Percentiles rank a stretch among this genome's conserved stretches.
Evolutionary conservation across 2,888 invertebrate species (phyloP).

Genomic region (Aelia acuminata): DNA sequence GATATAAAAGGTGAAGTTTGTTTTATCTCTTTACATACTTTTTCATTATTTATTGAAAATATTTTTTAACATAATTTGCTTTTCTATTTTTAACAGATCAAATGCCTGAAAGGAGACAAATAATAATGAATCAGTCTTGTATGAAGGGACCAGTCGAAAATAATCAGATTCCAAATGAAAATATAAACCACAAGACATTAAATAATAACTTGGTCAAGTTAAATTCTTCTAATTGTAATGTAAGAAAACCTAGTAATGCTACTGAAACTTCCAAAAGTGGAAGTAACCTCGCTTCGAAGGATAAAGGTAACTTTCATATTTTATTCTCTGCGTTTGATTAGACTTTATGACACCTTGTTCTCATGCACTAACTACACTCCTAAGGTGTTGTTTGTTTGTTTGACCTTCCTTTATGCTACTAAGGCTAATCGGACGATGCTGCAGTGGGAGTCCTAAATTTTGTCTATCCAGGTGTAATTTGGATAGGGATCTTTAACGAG

Average conservation of each 20-base stretch:
- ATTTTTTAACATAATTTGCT: background rate
- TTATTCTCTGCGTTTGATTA: too few species aligned
- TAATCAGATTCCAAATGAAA: background rate
- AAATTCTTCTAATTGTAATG: background rate
- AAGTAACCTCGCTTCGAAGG: background rate
- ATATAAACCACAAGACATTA: background rate
- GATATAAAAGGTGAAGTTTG: background rate
- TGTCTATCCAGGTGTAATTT: too few species aligned
- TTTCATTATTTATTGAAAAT: background rate
- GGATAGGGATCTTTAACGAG: too few species aligned
- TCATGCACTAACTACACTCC: too few species aligned
- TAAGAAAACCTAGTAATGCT: background rate
- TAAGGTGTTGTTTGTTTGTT: too few species aligned
- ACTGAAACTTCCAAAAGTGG: background rate
- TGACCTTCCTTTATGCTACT: too few species aligned
- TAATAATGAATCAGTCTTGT: background rate
- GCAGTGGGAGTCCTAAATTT: too few species aligned
- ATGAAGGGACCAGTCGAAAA: background rate
- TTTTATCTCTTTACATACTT: background rate
- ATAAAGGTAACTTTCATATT: slow-evolving; percentile 4
- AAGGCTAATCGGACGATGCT: too few species aligned
- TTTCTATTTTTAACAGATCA: background rate
- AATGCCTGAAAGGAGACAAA: background rate
- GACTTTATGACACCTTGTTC: too few species aligned
- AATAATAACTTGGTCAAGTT: background rate